phyloP scores from a whole-genome alignment of 1,140 invertebrate species.

The Harpegnathos saltator region DNA sequence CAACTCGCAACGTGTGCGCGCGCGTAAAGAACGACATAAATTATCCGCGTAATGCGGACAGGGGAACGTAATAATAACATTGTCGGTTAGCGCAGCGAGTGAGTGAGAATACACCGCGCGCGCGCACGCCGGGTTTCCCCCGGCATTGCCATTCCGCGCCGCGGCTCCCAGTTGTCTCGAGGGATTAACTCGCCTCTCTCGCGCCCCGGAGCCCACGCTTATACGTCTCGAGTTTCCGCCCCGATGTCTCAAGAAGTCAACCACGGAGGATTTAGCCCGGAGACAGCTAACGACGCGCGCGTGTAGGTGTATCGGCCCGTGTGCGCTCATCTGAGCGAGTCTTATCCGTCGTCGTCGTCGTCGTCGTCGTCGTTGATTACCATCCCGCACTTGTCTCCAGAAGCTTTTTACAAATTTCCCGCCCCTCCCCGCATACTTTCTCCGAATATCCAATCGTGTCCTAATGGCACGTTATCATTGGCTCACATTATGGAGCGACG shows the following conservation, averaged over 20 bases:
- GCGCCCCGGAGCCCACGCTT: constrained; percentile 69
- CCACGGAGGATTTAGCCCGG: constrained; percentile 71
- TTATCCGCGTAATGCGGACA: constrained; percentile 74
- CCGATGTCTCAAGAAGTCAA: constrained; percentile 74
- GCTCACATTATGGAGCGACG: not conserved
- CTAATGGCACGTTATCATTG: too few species aligned
- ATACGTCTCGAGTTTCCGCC: constrained; percentile 75
- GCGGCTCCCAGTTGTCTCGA: constrained; percentile 74
- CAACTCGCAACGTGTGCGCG: constrained; percentile 41
- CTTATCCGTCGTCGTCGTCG: not conserved
- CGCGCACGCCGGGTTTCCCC: constrained; percentile 45
- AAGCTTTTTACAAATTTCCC: not conserved
- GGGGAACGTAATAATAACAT: constrained; percentile 76
- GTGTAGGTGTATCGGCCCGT: constrained; percentile 27
- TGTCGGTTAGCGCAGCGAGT: constrained; percentile 66
- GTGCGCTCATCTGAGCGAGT: not conserved
- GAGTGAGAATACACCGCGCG: constrained; percentile 69
- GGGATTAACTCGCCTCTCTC: constrained; percentile 74
- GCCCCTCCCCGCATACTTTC: too few species aligned
- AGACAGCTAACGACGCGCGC: constrained; percentile 54
- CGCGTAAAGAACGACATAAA: constrained; percentile 73
- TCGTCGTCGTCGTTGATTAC: not conserved
- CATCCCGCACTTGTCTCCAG: too few species aligned
- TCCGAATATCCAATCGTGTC: too few species aligned
- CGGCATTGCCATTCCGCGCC: constrained; percentile 67